Percentiles rank a stretch among this genome's conserved stretches.
These are phyloP conservation scores for Cotesia glomerata DNA, from an alignment of 1,140 invertebrate species.

Conservation along the genomic window DNA sequence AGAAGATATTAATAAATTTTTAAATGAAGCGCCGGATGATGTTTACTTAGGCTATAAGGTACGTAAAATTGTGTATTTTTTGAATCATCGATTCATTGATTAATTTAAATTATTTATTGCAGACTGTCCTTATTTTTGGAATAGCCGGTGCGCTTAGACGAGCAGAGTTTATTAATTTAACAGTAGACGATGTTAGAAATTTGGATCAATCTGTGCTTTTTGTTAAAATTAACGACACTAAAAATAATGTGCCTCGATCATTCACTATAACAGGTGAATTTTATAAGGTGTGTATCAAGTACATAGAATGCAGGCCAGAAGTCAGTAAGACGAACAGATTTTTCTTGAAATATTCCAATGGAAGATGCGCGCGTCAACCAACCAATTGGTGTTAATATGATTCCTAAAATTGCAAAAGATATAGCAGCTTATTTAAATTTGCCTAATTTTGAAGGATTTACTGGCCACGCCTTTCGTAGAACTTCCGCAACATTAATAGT, in stretches of 20 bases:
- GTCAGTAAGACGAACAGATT: not conserved
- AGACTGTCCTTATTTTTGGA: too few species aligned
- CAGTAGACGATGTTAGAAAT: not conserved
- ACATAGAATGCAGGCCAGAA: not conserved
- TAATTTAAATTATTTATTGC: not conserved
- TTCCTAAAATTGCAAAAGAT: not conserved
- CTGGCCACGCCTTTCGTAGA: not conserved
- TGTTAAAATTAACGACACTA: not conserved
- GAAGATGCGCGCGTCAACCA: not conserved
- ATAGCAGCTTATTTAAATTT: not conserved
- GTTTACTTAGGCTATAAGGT: constrained; percentile 9
- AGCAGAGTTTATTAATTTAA: too few species aligned
- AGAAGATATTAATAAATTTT: constrained; percentile 14
- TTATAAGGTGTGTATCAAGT: constrained; percentile 3
- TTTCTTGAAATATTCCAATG: not conserved
- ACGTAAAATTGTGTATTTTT: not conserved
- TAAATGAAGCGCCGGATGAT: constrained; percentile 15
- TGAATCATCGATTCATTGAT: constrained; percentile 1
- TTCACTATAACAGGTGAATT: constrained; percentile 6
- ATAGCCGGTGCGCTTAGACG: not conserved
- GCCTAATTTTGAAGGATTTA: not conserved
- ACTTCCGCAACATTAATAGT: constrained; percentile 2
- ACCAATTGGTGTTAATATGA: not conserved
- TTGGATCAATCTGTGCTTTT: not conserved
- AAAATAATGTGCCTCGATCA: not conserved